Conservation (phyloP, 2,113 vertebrate species). For the Kryptolebias marmoratus region DNA sequence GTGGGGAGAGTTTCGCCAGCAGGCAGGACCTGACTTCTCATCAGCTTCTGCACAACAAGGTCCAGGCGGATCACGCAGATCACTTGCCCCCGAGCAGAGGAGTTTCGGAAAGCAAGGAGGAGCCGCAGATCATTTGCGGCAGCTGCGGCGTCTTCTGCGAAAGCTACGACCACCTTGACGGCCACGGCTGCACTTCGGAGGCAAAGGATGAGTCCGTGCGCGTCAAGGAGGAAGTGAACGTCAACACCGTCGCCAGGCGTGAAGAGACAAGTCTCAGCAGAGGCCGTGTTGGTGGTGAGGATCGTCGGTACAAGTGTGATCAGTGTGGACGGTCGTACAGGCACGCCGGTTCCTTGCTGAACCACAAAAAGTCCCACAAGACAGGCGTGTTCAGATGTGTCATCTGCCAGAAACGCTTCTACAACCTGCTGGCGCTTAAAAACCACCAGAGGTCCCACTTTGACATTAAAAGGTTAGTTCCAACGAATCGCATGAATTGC, state of each 20-base stretch:
- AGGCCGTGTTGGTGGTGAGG: constrained; percentile 28
- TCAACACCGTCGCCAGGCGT: neutral
- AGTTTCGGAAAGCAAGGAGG: constrained; percentile 59
- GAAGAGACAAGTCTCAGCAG: constrained; percentile 23
- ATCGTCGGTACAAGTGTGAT: constrained; percentile 84
- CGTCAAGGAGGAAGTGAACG: constrained; percentile 46
- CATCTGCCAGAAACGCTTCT: constrained; percentile 90
- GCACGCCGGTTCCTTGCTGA: constrained; percentile 88
- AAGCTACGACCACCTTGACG: constrained; percentile 71
- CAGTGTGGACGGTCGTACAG: constrained; percentile 90
- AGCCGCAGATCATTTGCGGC: constrained; percentile 75
- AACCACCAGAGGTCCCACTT: constrained; percentile 91
- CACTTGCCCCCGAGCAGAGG: constrained; percentile 3
- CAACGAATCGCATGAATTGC: neutral
- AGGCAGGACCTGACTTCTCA: constrained; percentile 73
- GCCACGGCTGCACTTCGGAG: constrained; percentile 66
- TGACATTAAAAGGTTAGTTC: constrained; percentile 84
- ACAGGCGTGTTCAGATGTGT: constrained; percentile 87
- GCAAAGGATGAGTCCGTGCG: constrained; percentile 31
- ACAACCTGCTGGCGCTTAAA: constrained; percentile 90
- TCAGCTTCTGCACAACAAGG: constrained; percentile 71
- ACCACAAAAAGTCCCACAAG: constrained; percentile 92
- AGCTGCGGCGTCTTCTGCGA: constrained; percentile 73
- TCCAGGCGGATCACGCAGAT: constrained; percentile 23
- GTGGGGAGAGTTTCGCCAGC: constrained; percentile 78